These are phyloP conservation scores for Corythornis leucogaster DNA, from an alignment of 2,797 vertebrate genomes.

Conservation along the genomic window DNA sequence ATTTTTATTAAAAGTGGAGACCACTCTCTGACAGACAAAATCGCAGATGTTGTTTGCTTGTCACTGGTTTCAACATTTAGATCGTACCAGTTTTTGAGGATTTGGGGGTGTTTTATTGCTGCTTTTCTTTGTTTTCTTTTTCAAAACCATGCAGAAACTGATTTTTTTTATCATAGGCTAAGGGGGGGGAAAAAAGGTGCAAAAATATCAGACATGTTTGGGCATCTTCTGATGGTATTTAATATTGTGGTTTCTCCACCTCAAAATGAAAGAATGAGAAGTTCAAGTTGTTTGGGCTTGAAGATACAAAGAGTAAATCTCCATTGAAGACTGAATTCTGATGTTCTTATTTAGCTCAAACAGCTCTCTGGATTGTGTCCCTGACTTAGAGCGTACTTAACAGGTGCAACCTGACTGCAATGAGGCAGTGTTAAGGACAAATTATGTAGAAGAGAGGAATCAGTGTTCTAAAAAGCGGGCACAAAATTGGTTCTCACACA, in stretches of 20 bases:
- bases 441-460: background rate
- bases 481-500: background rate
- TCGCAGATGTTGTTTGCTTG: background rate
- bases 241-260: background rate
- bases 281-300: constrained; percentile 21
- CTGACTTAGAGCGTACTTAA: background rate
- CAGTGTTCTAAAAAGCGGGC: background rate
- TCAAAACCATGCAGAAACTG: background rate
- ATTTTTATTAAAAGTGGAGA: background rate
- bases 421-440: background rate
- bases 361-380: background rate
- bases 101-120: too few relatives aligned
- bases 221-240: background rate
- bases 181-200: background rate
- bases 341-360: background rate
- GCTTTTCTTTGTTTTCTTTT: background rate
- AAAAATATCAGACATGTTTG: background rate
- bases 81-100: background rate
- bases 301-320: background rate
- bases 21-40: background rate
- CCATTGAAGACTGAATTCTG: background rate
- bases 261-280: background rate
- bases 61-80: background rate
- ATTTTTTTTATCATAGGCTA: background rate
- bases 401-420: background rate